Conservation (phyloP, 1,140 invertebrate species). For the Ptiloglossa arizonensis region DNA sequence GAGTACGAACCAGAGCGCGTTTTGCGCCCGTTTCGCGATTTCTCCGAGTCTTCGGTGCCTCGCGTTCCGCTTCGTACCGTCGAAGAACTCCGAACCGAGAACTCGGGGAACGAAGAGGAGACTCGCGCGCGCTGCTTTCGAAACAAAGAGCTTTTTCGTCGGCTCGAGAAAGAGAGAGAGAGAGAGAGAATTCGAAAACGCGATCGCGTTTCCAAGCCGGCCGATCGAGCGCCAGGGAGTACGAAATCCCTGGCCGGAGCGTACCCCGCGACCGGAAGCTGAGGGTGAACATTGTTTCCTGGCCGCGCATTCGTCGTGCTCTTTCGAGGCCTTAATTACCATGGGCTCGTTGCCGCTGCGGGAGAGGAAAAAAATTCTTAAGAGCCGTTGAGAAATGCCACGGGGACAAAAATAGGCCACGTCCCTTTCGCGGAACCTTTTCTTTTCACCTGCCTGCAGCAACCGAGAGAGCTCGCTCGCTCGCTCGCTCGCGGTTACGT, state of each 20-base stretch:
- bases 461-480: constrained; percentile 27
- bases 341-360: constrained; percentile 31
- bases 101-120: no score
- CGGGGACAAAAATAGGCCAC: constrained; percentile 54
- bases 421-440: constrained; percentile 31
- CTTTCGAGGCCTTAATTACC: constrained; percentile 44
- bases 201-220: constrained; percentile 12
- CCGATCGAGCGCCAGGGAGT: constrained; percentile 7
- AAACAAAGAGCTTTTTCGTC: no score
- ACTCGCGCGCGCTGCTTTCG: no score
- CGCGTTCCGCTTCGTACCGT: no score
- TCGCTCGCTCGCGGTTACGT: constrained; percentile 15
- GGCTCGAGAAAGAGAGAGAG: no score
- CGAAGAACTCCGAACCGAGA: no score
- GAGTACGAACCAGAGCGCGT: neutral
- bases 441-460: constrained; percentile 32
- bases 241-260: neutral
- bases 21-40: no score
- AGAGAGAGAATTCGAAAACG: constrained; percentile 4
- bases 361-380: constrained; percentile 44
- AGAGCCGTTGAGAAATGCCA: constrained; percentile 49
- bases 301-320: constrained; percentile 32
- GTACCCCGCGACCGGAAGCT: constrained; percentile 15
- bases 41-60: no score
- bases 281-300: constrained; percentile 48